Base-by-base conservation (phyloP, 2,113 vertebrate genomes). In the Fukomys damarensis region DNA sequence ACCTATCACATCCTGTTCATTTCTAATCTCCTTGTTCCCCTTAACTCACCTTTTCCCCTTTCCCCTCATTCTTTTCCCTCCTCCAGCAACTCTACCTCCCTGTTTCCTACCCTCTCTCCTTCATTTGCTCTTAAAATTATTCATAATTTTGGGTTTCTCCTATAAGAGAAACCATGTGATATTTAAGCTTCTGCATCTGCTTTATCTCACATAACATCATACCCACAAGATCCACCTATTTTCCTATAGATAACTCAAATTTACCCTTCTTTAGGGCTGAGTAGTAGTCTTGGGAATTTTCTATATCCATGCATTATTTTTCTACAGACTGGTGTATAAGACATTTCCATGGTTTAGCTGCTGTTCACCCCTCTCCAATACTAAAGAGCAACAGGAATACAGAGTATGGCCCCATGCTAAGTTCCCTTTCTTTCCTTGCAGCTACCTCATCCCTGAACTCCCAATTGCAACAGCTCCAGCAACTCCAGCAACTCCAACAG, bases 381-480 rank as follows among this genome's bases (percentile, higher is more conserved):
- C 63, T 65, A 72, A 38, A n/a, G 68, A 76, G 41, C 16, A 68
- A 86, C 41, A 89, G 19, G 24, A 52, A 10, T 13, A 17, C 7
- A 77, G 22, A 56, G 35, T 20, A 20, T 30, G 5, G 43, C 74
- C 54, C 96, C 82, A 89, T 8, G 4, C 38, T 74, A 10, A 61
- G 0, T 82, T 66, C 52, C 4, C 52, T 99, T 82, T 98, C 59
- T 98, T 96, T 95, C 70, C 95, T 96, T 93, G 74, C 81, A 99
- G 99, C 99, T 99, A 99, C 99, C 99, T 99, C 99, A 99, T 99
- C 99, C 98, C 99, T 99, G 98, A 99, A 99, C 98, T 99, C 99
- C 96, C 99, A 99, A 97, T 99, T 99, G 97, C 99, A 99, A 98
- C 99, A 99, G 96, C 99, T 99, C 97, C 99, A 99, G 98, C 99